Base-by-base conservation (phyloP, 2,797 vertebrate species). In the Scomberomorus guttatus region DNA sequence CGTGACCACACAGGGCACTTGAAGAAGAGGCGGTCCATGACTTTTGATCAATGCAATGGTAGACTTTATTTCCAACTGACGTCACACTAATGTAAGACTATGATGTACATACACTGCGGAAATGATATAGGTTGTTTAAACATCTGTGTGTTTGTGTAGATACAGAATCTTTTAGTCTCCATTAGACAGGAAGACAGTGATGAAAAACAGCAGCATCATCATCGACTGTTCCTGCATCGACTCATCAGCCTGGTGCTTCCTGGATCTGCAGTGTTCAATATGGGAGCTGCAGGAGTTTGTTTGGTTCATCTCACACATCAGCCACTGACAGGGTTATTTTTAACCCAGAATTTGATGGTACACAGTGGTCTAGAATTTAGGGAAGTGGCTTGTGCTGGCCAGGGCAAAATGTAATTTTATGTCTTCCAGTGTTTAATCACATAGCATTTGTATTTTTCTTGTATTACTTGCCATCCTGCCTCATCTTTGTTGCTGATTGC, bases 281-380 rank as follows among this genome's bases (percentile, higher is more conserved):
- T 50, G 39, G 48, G 48, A 86, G 56, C 81, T 77, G 80, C 84
- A 79, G 88, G 83, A 82, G 80, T 73, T 89, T 66, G 69, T 81
- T 84, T 77, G 80, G 59, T 29, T 80, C 71, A 76, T 79, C 77
- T 80, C 82, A 80, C 81, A 82, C 84, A 78, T 77, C 48, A 79
- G 20, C 59, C 44, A 52, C 75, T 75, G 81, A 71, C 73, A 77
- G 71, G 56, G 60, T 77, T 85, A 89, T 91, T 90, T 90, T 84
- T 73, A 84, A 83, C 62, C 50, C 22, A 44, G 6, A 8, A 27
- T 68, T 58, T 82, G 72, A 65, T 68, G 39, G 46, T 72, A 50
- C 84, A 81, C 66, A 67, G 81, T 39, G 42, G 68, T 70, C 52
- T 29, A 44, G 0, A 72, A 32, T 20, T 72, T 54, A 51, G 13